A percentile compares a stretch with the other conserved stretches of the same genome.
phyloP scores from a whole-genome alignment of 2,888 invertebrate species.

The Dasysyrphus albostriatus region DNA sequence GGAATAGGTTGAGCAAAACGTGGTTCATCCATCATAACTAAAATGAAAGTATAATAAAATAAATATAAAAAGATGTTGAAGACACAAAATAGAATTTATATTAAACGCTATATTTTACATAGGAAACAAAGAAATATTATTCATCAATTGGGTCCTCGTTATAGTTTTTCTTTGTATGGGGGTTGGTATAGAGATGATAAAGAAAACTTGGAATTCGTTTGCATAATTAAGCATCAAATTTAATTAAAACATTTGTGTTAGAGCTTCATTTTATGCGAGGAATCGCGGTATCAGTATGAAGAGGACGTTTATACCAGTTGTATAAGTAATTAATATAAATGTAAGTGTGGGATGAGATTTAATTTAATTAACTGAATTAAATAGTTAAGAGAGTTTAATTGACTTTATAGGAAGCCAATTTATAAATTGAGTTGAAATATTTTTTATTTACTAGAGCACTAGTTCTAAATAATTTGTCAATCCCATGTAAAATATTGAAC shows the following conservation, averaged over 20 bases:
- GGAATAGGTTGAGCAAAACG: slow-evolving; percentile 95
- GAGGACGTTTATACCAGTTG: background rate
- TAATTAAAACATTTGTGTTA: slow-evolving; percentile 61
- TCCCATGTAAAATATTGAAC: no score
- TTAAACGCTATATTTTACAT: slow-evolving; percentile 36
- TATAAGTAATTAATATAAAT: background rate
- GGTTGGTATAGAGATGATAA: slow-evolving; percentile 1
- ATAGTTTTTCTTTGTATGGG: slow-evolving; percentile 2
- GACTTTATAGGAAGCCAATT: slow-evolving; percentile 5
- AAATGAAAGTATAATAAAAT: slow-evolving; percentile 78
- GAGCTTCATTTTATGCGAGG: slow-evolving; percentile 47
- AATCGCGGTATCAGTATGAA: slow-evolving; percentile 26
- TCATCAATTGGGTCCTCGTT: slow-evolving; percentile 44
- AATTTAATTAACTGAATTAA: slow-evolving; percentile 53
- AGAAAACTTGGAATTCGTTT: slow-evolving; percentile 42
- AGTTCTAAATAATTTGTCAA: no score
- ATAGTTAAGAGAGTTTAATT: slow-evolving; percentile 56
- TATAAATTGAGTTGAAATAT: no score
- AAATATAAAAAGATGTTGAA: background rate
- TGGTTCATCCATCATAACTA: slow-evolving; percentile 94
- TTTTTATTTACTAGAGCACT: no score
- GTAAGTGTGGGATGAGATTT: slow-evolving; percentile 39
- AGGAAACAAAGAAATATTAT: slow-evolving; percentile 59
- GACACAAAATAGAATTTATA: slow-evolving; percentile 2
- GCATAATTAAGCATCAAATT: slow-evolving; percentile 72